phyloP scores from a whole-genome alignment of 2,113 vertebrate genomes.

The Plotosus lineatus region DNA sequence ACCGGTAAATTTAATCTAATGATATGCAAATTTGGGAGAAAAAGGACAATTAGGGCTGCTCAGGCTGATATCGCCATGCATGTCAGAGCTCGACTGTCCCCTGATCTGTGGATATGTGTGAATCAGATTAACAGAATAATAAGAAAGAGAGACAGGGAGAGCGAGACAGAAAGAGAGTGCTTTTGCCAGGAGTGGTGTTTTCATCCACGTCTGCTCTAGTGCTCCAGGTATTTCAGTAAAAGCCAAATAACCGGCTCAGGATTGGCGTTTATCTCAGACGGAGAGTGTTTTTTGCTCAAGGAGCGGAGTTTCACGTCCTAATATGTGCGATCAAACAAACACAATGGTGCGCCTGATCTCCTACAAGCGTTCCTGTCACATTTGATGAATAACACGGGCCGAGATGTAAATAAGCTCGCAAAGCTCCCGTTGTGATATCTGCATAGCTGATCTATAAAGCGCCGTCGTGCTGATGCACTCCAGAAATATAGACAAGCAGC shows the following conservation, averaged over 20 bases:
- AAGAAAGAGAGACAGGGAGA: background rate
- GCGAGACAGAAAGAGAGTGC: conserved; percentile 18
- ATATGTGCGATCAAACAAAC: conserved; percentile 1
- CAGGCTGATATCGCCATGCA: conserved; percentile 43
- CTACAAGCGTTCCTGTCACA: conserved; percentile 7
- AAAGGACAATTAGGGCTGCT: conserved; percentile 56
- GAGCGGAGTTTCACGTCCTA: background rate
- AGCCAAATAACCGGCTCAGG: conserved; percentile 20
- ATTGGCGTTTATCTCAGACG: conserved; percentile 7
- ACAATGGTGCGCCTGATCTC: conserved; percentile 3
- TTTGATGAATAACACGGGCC: conserved; percentile 9
- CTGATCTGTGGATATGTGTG: background rate
- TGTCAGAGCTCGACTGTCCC: conserved; percentile 40
- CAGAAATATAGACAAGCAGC: conserved; percentile 40
- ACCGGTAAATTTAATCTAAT: conserved; percentile 60
- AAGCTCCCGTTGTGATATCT: conserved; percentile 43
- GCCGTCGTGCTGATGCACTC: conserved; percentile 12
- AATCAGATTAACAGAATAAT: conserved; percentile 56
- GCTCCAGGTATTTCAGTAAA: conserved; percentile 34
- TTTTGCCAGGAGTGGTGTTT: too few species aligned
- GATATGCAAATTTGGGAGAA: conserved; percentile 62
- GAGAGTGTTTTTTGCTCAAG: background rate
- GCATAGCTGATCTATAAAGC: conserved; percentile 47
- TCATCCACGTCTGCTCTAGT: background rate
- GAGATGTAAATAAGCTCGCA: conserved; percentile 34